These are phyloP conservation scores for Tachypleus tridentatus DNA, from an alignment of 1,140 invertebrate species.

Conservation along the genomic window DNA sequence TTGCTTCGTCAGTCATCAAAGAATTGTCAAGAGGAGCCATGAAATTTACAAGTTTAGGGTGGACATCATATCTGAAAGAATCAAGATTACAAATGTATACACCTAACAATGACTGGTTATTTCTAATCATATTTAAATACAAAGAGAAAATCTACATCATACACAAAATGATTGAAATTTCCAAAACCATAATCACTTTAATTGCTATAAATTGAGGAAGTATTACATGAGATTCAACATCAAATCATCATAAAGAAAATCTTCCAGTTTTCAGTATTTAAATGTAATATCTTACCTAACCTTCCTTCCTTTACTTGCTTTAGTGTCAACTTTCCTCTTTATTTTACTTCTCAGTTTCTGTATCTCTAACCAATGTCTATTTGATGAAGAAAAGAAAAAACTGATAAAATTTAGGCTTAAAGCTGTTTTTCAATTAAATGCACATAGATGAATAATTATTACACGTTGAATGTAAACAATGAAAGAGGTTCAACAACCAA, in stretches of 20 bases:
- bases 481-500: no score
- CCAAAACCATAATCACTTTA: not conserved
- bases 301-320: constrained; percentile 81
- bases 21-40: constrained; percentile 66
- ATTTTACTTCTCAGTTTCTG: constrained; percentile 81
- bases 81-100: not conserved
- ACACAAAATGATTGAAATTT: no score
- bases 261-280: not conserved
- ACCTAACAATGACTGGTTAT: not conserved
- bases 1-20: constrained; percentile 58
- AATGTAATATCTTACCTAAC: constrained; percentile 37
- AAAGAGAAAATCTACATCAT: no score
- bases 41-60: constrained; percentile 82
- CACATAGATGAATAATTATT: no score
- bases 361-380: constrained; percentile 70
- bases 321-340: constrained; percentile 79
- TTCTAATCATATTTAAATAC: no score
- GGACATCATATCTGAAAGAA: constrained; percentile 61
- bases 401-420: constrained; percentile 3
- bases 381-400: constrained; percentile 7
- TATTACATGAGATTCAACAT: no score
- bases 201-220: not conserved
- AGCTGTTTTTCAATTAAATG: not conserved
- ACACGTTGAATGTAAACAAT: no score
- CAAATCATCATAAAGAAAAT: no score